Base-by-base conservation (phyloP, 2,888 invertebrate genomes). In the Agrilus cyanescens region DNA sequence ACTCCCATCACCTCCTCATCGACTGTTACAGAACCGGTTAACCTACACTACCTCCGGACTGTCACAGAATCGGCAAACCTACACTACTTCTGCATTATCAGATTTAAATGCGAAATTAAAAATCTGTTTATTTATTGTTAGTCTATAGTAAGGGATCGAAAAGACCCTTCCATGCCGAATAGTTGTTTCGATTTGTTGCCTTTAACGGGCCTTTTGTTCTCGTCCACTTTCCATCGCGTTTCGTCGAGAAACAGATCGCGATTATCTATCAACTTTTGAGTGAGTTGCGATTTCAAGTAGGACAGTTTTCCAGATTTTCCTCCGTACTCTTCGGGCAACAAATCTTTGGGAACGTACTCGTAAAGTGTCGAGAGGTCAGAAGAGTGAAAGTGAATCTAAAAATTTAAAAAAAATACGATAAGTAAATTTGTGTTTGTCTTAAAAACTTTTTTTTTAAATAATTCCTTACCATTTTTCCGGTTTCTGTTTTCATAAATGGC, bases 321-420 rank as follows among this genome's bases (percentile, higher is more conserved):
- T 18, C 83, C 83, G 49, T 81, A 82, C 53, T 84, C 83, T 16
- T 70, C 67, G 0, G 83, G 82, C 39, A 83, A 55, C 44, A 82
- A 61, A 34, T 80, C 76, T 51, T 67, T 71, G 0, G 82, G 76
- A 31, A 84, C 69, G 53, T 73, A 75, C 40, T 80, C 69, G 55
- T 71, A 77, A 0, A 83, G 61, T 0, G 80, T 78, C 4, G 73
- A 73, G 0, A 82, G 73, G 50, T 76, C 76, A 0, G 82, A 80
- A 48, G 75, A 68, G 60, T 84, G 83, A 62, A 81, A 82, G 53
- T 81, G 78, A 20, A 82, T 72, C 80, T 82, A 59, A 37, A 64
- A 68, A 35, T 10, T 4, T 12, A n/a, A 33, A 6, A 10, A n/a
- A n/a, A n/a, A n/a, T n/a, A n/a, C n/a, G 31, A 14, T 34, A n/a